Evolutionary conservation across 1,140 invertebrate genomes (phyloP).

Genomic region (Phymorhynchus buccinoides): DNA sequence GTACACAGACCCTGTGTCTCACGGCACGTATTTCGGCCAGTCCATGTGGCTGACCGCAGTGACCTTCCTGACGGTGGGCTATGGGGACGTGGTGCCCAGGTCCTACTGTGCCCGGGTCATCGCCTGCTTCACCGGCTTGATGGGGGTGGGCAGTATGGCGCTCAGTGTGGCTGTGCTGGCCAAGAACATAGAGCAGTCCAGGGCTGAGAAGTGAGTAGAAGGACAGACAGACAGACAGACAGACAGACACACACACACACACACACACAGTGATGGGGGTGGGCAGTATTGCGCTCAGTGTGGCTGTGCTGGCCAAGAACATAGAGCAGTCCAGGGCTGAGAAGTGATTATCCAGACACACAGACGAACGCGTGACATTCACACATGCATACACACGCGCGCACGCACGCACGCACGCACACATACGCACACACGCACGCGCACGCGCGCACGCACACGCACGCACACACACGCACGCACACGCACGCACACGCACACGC

Average conservation of each 20-base stretch:
- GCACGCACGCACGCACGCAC: too few species aligned
- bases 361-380: too few species aligned
- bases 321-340: conserved; percentile 70
- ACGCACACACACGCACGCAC: too few species aligned
- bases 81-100: conserved; percentile 70
- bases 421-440: too few species aligned
- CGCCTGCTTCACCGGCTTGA: conserved; percentile 67
- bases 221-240: too few species aligned
- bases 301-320: conserved; percentile 71
- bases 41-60: conserved; percentile 72
- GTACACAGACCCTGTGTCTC: conserved; percentile 43
- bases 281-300: conserved; percentile 70
- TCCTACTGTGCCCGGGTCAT: conserved; percentile 69
- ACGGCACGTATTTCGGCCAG: conserved; percentile 52
- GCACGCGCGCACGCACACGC: too few species aligned
- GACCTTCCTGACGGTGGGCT: conserved; percentile 71
- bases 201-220: conserved; percentile 64
- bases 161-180: conserved; percentile 71
- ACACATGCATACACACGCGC: too few species aligned
- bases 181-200: conserved; percentile 69
- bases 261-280: conserved; percentile 61
- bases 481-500: too few species aligned
- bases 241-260: too few species aligned
- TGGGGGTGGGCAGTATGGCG: conserved; percentile 71
- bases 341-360: too few species aligned